Evolutionary conservation across 1,140 invertebrate genomes (phyloP).

Genomic region (Brachionus manjavacas): DNA sequence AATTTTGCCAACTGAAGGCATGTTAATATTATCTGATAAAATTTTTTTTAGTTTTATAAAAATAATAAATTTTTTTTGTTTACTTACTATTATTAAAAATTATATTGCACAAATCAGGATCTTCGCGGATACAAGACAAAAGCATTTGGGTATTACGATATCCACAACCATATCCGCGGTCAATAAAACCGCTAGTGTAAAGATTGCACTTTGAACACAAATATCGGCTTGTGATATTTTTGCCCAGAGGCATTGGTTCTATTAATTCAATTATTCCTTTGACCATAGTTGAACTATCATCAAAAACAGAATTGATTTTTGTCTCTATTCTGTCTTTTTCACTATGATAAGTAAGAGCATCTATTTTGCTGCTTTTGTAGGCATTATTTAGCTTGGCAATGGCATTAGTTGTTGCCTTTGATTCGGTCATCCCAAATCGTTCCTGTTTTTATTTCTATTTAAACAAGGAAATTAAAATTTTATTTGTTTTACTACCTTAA

Average conservation of each 20-base stretch:
- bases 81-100: conserved; percentile 23
- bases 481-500: background rate
- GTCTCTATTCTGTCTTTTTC: conserved; percentile 13
- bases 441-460: background rate
- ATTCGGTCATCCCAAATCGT: background rate
- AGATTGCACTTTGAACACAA: conserved; percentile 67
- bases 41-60: background rate
- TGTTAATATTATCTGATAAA: conserved; percentile 47
- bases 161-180: conserved; percentile 83
- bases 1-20: conserved; percentile 76
- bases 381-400: background rate
- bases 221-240: background rate
- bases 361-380: background rate
- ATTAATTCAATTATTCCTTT: background rate
- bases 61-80: conserved; percentile 50
- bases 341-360: background rate
- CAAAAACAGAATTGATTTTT: conserved; percentile 42
- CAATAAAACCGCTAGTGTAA: conserved; percentile 69
- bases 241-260: background rate
- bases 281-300: conserved; percentile 65
- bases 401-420: background rate
- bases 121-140: conserved; percentile 72
- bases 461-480: background rate
- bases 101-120: conserved; percentile 56
- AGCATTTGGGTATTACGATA: conserved; percentile 81